Evolutionary conservation across 30 jellyfish, hydroid and myxozoan genomes (phyloP), one percentile per base, ranked within the genome.

Genomic region (Aurelia aurita complex sp. Pacific): DNA sequence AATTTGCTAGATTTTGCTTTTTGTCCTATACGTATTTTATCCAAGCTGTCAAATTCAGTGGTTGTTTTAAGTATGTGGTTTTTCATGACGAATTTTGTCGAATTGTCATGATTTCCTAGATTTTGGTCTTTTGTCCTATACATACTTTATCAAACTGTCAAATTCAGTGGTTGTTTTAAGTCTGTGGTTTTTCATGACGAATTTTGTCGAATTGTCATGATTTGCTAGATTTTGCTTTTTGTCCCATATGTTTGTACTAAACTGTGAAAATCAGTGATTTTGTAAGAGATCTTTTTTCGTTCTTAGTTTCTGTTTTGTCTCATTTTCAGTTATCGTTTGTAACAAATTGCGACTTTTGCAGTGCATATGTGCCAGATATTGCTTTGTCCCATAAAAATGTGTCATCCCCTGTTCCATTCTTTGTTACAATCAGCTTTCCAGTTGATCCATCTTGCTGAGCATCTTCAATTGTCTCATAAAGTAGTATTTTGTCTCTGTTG

Each of bases 1-100:
- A 75, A 64, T 64, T 80, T 80, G 89, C 82, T 80, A 80, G 81
- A 34, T 80, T 17, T 80, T n/a, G n/a, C n/a, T n/a, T 80, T 71
- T 62, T 38, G 10, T 52, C 90, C 66, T 60, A 67, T 13, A 10
- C 60, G 50, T 33, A 19, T 17, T 76, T 38, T 0, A 57, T 5
- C 61, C 2, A 5, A 32, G 1, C 59, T 59, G 12, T 69, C 61
- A 36, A 1, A 40, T 42, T 29, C 34, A 29, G 34, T 16, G 5
- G 5, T 29, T n/a, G n/a, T 17, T 14, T 5, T 43, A 6, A 43
- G 54, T 43, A 13, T 5, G 15, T 7, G 57, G 57, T 46, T 46
- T 46, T 46, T 46, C 57, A 46, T 46, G 57, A 8, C 57, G 12
- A 46, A 46, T 46, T 6, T 6, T 2, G 8, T 6, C 13, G 14